phyloP scores from a whole-genome alignment of 35 echinoderm and acorn worm genomes.

The Holothuria glaberrima region DNA sequence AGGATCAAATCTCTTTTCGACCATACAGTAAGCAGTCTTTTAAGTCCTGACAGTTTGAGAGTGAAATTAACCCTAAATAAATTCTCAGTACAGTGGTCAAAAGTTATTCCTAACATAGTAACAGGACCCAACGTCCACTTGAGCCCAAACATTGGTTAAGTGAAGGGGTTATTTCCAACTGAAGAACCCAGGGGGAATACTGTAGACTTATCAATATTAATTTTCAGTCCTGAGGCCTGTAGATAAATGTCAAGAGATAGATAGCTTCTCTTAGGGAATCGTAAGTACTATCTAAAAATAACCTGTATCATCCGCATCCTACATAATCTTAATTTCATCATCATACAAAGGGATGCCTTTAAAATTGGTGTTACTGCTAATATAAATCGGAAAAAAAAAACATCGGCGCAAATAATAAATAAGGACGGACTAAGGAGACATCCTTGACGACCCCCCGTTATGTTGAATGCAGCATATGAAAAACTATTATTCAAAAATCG shows the following conservation, averaged over 20 bases:
- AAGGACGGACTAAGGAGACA: not conserved
- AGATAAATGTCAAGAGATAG: not conserved
- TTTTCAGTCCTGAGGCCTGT: not conserved
- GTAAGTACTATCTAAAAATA: slow-evolving; percentile 3
- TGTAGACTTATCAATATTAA: too few relatives aligned
- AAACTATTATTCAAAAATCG: too few relatives aligned
- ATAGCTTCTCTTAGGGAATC: not conserved
- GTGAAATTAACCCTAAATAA: slow-evolving; percentile 7
- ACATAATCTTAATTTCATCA: slow-evolving; percentile 5
- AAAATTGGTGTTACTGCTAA: not conserved
- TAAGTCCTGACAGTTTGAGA: slow-evolving; percentile 7
- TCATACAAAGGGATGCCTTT: not conserved
- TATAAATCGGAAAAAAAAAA: not conserved
- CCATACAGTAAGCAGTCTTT: not conserved
- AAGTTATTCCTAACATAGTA: slow-evolving; percentile 4
- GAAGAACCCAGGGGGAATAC: too few relatives aligned
- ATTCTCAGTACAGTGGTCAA: slow-evolving; percentile 1
- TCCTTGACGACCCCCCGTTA: not conserved
- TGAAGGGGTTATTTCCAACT: too few relatives aligned
- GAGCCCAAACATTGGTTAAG: too few relatives aligned
- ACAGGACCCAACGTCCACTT: slow-evolving; percentile 1
- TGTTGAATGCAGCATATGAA: slow-evolving; percentile 16
- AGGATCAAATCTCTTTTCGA: not conserved
- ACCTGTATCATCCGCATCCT: not conserved
- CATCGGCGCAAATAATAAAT: slow-evolving; percentile 3